These are phyloP conservation scores for Geococcyx californianus DNA, from an alignment of 2,113 vertebrate species.

Conservation along the genomic window DNA sequence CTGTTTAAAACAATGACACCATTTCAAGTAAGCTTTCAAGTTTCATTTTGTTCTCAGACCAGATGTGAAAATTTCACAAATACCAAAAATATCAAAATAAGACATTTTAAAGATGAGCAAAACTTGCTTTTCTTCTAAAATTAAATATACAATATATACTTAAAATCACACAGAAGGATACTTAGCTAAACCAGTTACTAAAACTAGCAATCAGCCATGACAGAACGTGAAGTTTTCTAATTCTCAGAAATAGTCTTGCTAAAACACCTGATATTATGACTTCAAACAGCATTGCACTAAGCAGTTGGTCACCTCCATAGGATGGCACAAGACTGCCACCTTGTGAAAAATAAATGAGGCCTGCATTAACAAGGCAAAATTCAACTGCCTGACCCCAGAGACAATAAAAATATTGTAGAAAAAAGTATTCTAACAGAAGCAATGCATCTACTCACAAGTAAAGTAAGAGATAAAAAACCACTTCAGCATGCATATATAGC, in stretches of 20 bases:
- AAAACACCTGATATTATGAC: neutral
- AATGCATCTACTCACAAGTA: neutral
- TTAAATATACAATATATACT: neutral
- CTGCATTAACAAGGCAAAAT: neutral
- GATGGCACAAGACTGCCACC: slow-evolving; percentile 58
- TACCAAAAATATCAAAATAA: neutral
- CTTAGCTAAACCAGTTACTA: neutral
- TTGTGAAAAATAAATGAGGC: neutral
- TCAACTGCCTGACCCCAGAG: neutral
- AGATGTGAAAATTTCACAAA: neutral
- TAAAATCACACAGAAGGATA: neutral
- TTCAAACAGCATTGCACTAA: neutral
- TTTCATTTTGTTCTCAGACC: neutral
- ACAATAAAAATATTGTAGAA: too few species aligned
- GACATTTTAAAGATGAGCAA: neutral
- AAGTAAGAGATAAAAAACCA: neutral
- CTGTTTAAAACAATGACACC: neutral
- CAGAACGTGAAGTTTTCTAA: neutral
- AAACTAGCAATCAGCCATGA: neutral
- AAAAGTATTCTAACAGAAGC: neutral
- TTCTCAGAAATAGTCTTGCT: neutral
- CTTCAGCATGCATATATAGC: neutral
- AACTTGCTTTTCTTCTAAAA: neutral
- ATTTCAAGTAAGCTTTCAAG: neutral
- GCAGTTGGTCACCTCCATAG: neutral